Evolutionary conservation across 2,797 vertebrate genomes (phyloP).

Genomic region (Molossus alvarezi): DNA sequence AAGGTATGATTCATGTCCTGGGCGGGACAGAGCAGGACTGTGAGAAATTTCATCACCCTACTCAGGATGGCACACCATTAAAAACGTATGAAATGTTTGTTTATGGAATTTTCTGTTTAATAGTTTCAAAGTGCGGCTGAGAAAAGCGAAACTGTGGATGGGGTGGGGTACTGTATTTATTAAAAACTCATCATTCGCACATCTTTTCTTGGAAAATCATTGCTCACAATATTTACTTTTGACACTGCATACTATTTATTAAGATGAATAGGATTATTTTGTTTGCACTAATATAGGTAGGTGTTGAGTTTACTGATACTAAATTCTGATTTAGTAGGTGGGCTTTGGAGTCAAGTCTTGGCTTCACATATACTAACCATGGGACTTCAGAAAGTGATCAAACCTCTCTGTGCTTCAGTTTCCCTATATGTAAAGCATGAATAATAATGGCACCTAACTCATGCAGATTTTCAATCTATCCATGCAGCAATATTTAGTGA

Average conservation of each 20-base stretch:
- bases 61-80: not conserved
- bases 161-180: not conserved
- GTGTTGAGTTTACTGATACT: not conserved
- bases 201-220: slow-evolving; percentile 57
- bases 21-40: not conserved
- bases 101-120: not conserved
- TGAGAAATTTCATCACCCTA: not conserved
- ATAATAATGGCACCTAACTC: not conserved
- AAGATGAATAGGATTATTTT: slow-evolving; percentile 67
- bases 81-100: not conserved
- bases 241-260: slow-evolving; percentile 23
- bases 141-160: not conserved
- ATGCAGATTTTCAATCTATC: slow-evolving; percentile 18
- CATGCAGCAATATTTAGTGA: not conserved
- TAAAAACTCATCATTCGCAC: slow-evolving; percentile 20
- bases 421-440: not conserved
- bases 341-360: slow-evolving; percentile 21
- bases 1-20: not conserved
- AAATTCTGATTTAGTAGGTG: slow-evolving; percentile 1
- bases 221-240: slow-evolving; percentile 43
- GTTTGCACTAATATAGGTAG: slow-evolving; percentile 31
- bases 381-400: not conserved
- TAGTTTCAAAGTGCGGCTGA: not conserved
- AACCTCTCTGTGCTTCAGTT: slow-evolving; percentile 7
- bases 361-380: not conserved